Conservation (phyloP, 2,797 vertebrate genomes). For the Pangasius sanitwongsei region DNA sequence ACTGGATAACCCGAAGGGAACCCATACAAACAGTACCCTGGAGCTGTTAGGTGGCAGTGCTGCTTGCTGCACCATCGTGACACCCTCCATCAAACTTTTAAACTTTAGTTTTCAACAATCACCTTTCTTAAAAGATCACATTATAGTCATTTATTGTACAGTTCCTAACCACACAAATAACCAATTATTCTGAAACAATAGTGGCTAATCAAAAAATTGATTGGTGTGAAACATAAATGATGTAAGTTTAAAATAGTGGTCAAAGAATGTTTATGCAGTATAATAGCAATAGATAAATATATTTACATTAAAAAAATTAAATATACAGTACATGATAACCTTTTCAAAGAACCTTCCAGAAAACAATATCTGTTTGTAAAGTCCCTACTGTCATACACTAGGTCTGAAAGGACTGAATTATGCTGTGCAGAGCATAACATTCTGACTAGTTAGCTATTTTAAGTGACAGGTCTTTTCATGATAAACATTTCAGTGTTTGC, state of each 20-base stretch:
- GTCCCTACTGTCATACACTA: neutral
- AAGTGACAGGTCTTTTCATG: neutral
- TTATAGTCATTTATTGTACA: neutral
- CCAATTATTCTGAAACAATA: neutral
- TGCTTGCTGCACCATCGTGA: neutral
- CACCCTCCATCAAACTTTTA: neutral
- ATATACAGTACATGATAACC: conserved; percentile 17
- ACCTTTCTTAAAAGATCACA: neutral
- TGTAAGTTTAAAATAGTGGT: neutral
- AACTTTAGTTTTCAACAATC: neutral
- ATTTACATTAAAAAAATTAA: conserved; percentile 35
- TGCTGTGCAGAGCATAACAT: conserved; percentile 10
- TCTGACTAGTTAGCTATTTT: neutral
- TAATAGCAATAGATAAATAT: conserved; percentile 14
- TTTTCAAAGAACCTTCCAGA: neutral
- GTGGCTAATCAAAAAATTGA: neutral
- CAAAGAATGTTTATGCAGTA: conserved; percentile 11
- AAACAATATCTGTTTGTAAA: neutral
- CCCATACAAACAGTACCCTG: neutral
- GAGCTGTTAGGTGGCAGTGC: neutral
- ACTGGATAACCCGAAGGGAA: neutral
- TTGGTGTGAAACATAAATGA: neutral
- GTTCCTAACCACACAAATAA: neutral
- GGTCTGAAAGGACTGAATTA: neutral
- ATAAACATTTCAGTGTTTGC: neutral